phyloP scores from a whole-genome alignment of 1,140 invertebrate species.

The Hermetia illucens region DNA sequence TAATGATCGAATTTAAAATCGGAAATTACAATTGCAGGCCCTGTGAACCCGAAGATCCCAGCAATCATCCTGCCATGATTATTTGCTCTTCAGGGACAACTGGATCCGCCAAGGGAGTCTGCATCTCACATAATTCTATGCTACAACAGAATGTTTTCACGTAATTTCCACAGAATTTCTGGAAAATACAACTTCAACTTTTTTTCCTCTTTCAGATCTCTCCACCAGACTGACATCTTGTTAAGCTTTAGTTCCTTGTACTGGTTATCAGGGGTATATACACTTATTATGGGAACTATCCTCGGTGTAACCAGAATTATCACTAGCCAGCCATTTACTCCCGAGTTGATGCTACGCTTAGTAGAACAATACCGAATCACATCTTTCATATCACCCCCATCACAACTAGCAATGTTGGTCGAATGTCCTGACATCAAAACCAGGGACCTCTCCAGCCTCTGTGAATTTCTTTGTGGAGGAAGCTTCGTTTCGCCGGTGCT shows the following conservation, averaged over 20 bases:
- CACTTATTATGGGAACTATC: conserved; percentile 22
- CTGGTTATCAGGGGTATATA: conserved; percentile 24
- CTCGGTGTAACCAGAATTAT: conserved; percentile 23
- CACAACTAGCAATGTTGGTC: conserved; percentile 16
- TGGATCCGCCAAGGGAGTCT: conserved; percentile 62
- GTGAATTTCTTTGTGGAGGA: conserved; percentile 4
- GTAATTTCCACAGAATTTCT: no score
- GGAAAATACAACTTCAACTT: no score
- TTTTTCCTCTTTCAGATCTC: conserved; percentile 11
- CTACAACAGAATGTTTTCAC: no score
- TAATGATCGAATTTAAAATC: conserved; percentile 24
- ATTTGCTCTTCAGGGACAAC: conserved; percentile 56
- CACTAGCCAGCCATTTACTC: conserved; percentile 18
- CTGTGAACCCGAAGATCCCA: no score
- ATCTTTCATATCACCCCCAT: conserved; percentile 18
- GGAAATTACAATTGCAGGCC: no score
- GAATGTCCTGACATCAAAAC: conserved; percentile 17
- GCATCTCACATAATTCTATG: conserved; percentile 42
- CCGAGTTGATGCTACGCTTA: conserved; percentile 21
- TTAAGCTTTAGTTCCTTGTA: conserved; percentile 27
- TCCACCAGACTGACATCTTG: conserved; percentile 23
- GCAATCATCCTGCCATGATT: conserved; percentile 26
- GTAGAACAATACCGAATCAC: conserved; percentile 24
- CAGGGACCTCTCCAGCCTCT: conserved; percentile 13
- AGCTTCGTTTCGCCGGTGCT: neutral